A percentile compares a stretch with the other conserved stretches of the same genome.
Conservation (phyloP, 2,888 invertebrate species). For the Hirtodrosophila duncani region DNA sequence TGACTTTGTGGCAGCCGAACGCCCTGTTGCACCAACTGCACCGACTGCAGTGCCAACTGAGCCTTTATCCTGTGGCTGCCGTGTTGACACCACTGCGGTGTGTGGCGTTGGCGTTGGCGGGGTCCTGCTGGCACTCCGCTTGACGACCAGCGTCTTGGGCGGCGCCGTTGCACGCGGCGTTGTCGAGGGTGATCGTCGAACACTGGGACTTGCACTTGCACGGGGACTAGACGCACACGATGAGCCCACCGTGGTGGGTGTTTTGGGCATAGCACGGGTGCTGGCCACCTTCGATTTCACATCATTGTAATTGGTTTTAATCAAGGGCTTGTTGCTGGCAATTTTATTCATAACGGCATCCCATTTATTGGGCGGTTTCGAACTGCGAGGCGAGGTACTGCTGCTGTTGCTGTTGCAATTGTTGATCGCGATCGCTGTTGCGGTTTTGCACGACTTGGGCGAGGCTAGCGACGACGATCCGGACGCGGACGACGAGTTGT, state of each 20-base stretch:
- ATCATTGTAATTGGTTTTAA: constrained; percentile 87
- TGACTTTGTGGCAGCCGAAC: constrained; percentile 32
- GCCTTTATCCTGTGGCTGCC: constrained; percentile 73
- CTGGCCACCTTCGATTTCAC: constrained; percentile 91
- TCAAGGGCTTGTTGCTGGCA: constrained; percentile 81
- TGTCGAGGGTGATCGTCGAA: constrained; percentile 54
- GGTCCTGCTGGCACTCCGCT: constrained; percentile 27
- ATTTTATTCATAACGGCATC: constrained; percentile 92
- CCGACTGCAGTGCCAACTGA: constrained; percentile 46
- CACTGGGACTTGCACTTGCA: constrained; percentile 28
- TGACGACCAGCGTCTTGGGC: constrained; percentile 21
- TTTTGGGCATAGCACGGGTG: constrained; percentile 39
- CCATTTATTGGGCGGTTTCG: constrained; percentile 81
- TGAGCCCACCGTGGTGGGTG: constrained; percentile 2
- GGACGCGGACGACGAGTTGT: constrained; percentile 30
- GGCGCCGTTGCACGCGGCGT: constrained; percentile 41
- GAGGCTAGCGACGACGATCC: constrained; percentile 44
- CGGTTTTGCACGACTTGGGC: constrained; percentile 47
- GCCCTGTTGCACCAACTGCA: constrained; percentile 14
- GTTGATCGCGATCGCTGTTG: constrained; percentile 11
- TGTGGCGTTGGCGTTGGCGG: constrained; percentile 9
- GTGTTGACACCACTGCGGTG: constrained; percentile 39
- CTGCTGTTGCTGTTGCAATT: constrained; percentile 17
- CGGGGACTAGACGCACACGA: constrained; percentile 43
- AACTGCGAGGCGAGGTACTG: constrained; percentile 56